Evolutionary conservation across 1,140 invertebrate genomes (phyloP).

Genomic region (Daktulosphaira vitifoliae): DNA sequence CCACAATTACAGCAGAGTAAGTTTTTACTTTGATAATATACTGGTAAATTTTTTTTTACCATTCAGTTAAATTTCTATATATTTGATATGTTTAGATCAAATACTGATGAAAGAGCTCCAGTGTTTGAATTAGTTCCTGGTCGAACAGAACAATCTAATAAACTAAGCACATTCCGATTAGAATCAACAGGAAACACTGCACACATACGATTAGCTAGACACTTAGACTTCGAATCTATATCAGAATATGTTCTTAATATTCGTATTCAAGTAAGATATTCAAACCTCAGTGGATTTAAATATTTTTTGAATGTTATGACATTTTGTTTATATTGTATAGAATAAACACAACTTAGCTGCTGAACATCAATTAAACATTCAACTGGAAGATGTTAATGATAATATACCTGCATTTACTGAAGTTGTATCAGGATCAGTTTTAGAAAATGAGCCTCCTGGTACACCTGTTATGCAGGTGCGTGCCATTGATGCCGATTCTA

Average conservation of each 20-base stretch:
- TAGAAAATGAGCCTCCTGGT: slow-evolving; percentile 71
- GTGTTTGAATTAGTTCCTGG: slow-evolving; percentile 71
- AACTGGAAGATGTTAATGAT: slow-evolving; percentile 76
- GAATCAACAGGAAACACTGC: slow-evolving; percentile 59
- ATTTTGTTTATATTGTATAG: slow-evolving; percentile 44
- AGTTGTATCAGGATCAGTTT: slow-evolving; percentile 58
- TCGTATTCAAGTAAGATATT: slow-evolving; percentile 51
- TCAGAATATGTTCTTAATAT: slow-evolving; percentile 73
- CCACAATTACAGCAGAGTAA: slow-evolving; percentile 59
- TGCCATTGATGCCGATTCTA: slow-evolving; percentile 79
- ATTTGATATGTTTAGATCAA: slow-evolving; percentile 50
- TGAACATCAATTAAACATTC: slow-evolving; percentile 65
- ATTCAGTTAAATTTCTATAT: slow-evolving; percentile 20
- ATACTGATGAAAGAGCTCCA: slow-evolving; percentile 61
- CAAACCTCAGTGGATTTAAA: neutral
- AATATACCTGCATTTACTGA: slow-evolving; percentile 76
- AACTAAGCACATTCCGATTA: slow-evolving; percentile 62
- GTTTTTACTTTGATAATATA: slow-evolving; percentile 39
- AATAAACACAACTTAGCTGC: slow-evolving; percentile 72
- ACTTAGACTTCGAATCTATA: slow-evolving; percentile 73
- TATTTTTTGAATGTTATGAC: too few relatives aligned
- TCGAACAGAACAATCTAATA: slow-evolving; percentile 74
- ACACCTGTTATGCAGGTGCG: slow-evolving; percentile 75
- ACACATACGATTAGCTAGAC: slow-evolving; percentile 59
- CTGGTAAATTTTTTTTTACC: neutral